Conservation (phyloP, 2,797 vertebrate genomes). For the Falco columbarius region DNA sequence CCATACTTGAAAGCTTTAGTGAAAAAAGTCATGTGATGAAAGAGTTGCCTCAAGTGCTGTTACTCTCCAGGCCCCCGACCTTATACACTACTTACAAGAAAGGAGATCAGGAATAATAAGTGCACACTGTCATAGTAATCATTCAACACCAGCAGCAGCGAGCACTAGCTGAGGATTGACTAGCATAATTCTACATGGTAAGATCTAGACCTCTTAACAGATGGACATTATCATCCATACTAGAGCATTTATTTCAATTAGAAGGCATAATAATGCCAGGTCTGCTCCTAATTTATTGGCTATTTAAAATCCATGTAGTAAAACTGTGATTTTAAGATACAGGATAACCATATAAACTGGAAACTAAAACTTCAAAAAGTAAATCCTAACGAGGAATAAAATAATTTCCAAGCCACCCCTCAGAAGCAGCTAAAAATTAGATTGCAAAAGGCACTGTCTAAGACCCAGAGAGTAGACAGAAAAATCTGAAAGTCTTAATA, state of each 20-base stretch:
- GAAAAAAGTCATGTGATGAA: background rate
- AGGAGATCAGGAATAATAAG: background rate
- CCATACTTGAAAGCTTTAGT: background rate
- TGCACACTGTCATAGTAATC: background rate
- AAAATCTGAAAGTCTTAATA: background rate
- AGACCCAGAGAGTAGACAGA: background rate
- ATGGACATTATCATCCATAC: background rate
- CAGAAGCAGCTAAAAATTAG: background rate
- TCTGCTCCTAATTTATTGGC: background rate
- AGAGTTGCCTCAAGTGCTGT: background rate
- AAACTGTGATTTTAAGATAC: background rate
- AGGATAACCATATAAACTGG: background rate
- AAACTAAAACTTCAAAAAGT: background rate
- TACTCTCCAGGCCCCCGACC: background rate
- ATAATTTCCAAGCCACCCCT: accelerated
- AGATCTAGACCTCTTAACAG: background rate
- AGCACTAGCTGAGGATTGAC: background rate
- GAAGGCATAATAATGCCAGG: background rate
- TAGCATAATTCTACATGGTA: background rate
- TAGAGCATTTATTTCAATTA: background rate
- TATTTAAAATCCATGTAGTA: background rate
- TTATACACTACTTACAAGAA: background rate
- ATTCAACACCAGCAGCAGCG: background rate
- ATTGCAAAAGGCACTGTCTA: background rate
- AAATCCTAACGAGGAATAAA: background rate